These are phyloP conservation scores for Boloria selene DNA, from an alignment of 2,888 invertebrate species.

Conservation along the genomic window DNA sequence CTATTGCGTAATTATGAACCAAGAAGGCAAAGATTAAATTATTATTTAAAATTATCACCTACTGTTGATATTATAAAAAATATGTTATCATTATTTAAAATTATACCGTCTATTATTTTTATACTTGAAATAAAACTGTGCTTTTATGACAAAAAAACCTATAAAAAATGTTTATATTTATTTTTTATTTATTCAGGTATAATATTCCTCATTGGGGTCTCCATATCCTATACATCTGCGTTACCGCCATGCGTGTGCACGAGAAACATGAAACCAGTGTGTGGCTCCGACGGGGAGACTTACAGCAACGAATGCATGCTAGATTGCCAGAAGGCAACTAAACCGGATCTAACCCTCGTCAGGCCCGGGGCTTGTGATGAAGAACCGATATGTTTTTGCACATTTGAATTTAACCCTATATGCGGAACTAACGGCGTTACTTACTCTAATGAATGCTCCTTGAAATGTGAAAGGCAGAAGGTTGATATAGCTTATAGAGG, in stretches of 20 bases:
- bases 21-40: background rate
- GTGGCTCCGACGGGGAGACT: slow-evolving; percentile 87
- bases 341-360: slow-evolving; percentile 34
- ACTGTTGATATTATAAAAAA: too few relatives aligned
- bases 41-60: background rate
- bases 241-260: slow-evolving; percentile 57
- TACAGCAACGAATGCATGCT: slow-evolving; percentile 86
- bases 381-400: slow-evolving; percentile 35
- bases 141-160: background rate
- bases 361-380: slow-evolving; percentile 40
- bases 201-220: slow-evolving; percentile 46
- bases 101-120: too few relatives aligned
- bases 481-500: slow-evolving; percentile 35
- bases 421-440: slow-evolving; percentile 47
- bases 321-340: slow-evolving; percentile 61
- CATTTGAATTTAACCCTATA: slow-evolving; percentile 41
- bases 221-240: slow-evolving; percentile 44
- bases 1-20: slow-evolving; percentile 12
- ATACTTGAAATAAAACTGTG: background rate
- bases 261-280: slow-evolving; percentile 74
- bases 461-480: slow-evolving; percentile 42
- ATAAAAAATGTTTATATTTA: too few relatives aligned
- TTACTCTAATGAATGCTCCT: slow-evolving; percentile 47
- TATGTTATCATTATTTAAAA: too few relatives aligned
- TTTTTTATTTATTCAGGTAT: slow-evolving; percentile 45